Evolutionary conservation across 2,797 vertebrate genomes (phyloP), one percentile per base, ranked within the genome.

Genomic region (Alca torda): DNA sequence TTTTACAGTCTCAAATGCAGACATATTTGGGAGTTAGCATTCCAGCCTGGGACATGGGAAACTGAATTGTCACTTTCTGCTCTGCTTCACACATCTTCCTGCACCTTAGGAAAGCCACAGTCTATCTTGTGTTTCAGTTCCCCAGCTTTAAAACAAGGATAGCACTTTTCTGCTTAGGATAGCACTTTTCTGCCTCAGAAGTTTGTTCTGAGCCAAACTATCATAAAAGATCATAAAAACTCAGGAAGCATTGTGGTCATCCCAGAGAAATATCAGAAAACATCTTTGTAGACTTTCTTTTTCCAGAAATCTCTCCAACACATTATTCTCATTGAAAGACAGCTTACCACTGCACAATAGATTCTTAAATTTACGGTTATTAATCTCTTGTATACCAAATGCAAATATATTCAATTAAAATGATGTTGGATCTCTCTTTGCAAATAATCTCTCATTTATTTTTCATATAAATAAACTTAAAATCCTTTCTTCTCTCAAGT

Each of bases 371-470:
- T 64, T 61, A 83, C 26, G 48, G 9, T 56, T 80, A 48, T 64
- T 77, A 86, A 75, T 84, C 33, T 78, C 65, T 77, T 60, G 30
- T 50, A 70, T 94, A 70, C 53, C 17, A 86, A 78, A 90, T 90
- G 87, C 56, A 96, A 97, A 94, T 64, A 77, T 39, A 88, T 88
- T 94, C 57, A 80, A 72, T 75, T 90, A 91, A 91, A 93, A 50
- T 94, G 75, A 70, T 0, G 0, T 50, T 91, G 72, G 20, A 90
- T 53, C 25, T 90, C 91, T 95, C 87, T 77, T 80, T 86, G 85
- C 0, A 16, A 91, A 90, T 95, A 85, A 68, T 60, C 48, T 74
- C 79, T 91, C 76, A 88, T 91, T 68, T 68, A 95, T 95, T 94
- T 95, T 96, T 95, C 91, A 91, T 72, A 69, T 37, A 90, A 88